Evolutionary conservation across 2,888 invertebrate genomes (phyloP).

Genomic region (Onthophagus sagittarius): DNA sequence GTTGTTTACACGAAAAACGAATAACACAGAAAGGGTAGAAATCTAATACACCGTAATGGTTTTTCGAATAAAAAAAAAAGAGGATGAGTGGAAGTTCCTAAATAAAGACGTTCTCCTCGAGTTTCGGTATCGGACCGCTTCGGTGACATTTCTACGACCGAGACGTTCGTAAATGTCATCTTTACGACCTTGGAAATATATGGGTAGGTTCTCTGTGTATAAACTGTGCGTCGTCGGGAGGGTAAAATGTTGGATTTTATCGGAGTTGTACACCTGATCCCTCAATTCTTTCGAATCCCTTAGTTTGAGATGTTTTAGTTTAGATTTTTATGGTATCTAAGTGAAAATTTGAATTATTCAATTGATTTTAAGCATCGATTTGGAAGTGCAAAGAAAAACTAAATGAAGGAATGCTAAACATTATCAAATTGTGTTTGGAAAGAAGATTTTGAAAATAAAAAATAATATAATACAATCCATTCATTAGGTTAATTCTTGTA

Average conservation of each 20-base stretch:
- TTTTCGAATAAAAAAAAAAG: neutral
- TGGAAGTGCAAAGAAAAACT: too few relatives aligned
- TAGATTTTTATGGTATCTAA: too few relatives aligned
- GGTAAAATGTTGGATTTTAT: neutral
- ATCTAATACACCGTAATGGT: neutral
- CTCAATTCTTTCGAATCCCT: neutral
- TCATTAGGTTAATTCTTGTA: too few relatives aligned
- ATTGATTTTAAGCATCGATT: too few relatives aligned
- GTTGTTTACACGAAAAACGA: too few relatives aligned
- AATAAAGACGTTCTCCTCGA: neutral
- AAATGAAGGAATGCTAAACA: too few relatives aligned
- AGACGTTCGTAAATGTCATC: neutral
- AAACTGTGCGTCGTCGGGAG: neutral
- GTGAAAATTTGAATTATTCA: too few relatives aligned
- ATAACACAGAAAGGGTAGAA: neutral
- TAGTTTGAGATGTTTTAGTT: too few relatives aligned
- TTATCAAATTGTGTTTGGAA: too few relatives aligned
- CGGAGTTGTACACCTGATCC: neutral
- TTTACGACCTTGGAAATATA: neutral
- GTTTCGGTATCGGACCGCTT: neutral
- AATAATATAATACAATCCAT: too few relatives aligned
- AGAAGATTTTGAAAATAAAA: too few relatives aligned
- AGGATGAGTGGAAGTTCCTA: neutral
- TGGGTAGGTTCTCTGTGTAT: neutral
- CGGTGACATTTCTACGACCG: neutral